Percentiles rank a stretch among this genome's conserved stretches.
These are phyloP conservation scores for Manis pentadactyla DNA, from an alignment of 2,797 vertebrate genomes.

Conservation along the genomic window DNA sequence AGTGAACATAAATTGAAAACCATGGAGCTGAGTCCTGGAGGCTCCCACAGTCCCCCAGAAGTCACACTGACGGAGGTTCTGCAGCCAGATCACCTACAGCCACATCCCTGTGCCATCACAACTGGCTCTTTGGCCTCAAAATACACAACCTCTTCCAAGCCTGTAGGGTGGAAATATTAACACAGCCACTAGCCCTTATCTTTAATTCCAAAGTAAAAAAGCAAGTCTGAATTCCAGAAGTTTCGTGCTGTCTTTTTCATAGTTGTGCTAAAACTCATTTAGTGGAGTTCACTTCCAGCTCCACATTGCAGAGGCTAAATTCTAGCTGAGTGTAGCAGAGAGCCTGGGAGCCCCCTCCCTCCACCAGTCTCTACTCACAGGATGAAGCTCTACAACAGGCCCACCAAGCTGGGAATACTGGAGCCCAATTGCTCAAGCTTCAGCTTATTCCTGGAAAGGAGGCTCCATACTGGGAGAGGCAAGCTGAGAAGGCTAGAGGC, in stretches of 20 bases:
- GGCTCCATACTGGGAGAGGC: neutral
- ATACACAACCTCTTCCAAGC: neutral
- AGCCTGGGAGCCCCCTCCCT: neutral
- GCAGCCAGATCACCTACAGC: neutral
- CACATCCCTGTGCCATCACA: neutral
- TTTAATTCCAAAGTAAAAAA: neutral
- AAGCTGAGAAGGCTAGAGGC: neutral
- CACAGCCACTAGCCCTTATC: neutral
- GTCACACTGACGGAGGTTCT: neutral
- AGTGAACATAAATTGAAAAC: neutral
- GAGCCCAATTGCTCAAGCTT: neutral
- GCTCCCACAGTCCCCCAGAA: neutral
- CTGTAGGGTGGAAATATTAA: neutral
- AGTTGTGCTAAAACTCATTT: neutral
- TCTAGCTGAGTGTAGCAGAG: neutral
- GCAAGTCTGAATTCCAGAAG: neutral
- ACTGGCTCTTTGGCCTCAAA: neutral
- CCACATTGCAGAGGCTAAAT: neutral
- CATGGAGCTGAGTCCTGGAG: neutral
- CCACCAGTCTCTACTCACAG: neutral
- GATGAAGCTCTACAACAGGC: neutral
- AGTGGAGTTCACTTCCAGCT: neutral
- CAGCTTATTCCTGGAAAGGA: neutral
- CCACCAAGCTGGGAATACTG: neutral
- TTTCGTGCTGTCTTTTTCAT: neutral